Conservation (phyloP, 2,888 invertebrate genomes). For the Lobophora halterata region DNA sequence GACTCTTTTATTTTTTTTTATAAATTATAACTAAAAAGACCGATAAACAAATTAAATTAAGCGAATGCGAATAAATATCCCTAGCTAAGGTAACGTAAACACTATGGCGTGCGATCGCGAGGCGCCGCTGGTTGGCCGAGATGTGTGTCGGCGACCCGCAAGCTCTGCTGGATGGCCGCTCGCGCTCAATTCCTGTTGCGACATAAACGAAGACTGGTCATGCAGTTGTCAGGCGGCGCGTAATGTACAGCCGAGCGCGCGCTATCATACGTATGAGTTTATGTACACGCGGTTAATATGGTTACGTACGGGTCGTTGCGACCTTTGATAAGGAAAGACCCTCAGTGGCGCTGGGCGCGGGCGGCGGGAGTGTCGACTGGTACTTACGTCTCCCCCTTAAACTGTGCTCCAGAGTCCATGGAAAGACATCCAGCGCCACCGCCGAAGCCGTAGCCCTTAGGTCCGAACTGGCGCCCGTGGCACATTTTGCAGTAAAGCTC, state of each 20-base stretch:
- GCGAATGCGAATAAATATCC: slow-evolving; percentile 79
- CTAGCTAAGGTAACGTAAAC: slow-evolving; percentile 77
- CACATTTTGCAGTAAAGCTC: slow-evolving; percentile 98
- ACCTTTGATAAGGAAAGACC: slow-evolving; percentile 81
- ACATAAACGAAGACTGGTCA: slow-evolving; percentile 81
- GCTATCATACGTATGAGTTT: slow-evolving; percentile 71
- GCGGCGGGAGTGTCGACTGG: slow-evolving; percentile 68
- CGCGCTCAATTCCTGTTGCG: slow-evolving; percentile 78
- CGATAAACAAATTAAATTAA: slow-evolving; percentile 79
- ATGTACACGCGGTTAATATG: slow-evolving; percentile 80
- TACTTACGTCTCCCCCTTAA: slow-evolving; percentile 90
- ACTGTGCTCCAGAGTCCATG: slow-evolving; percentile 96
- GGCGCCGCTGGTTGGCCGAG: slow-evolving; percentile 74
- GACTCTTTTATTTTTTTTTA: slow-evolving; percentile 75
- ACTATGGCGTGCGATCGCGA: slow-evolving; percentile 70
- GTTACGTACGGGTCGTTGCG: slow-evolving; percentile 74
- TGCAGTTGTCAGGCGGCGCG: slow-evolving; percentile 78
- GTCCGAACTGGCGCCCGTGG: slow-evolving; percentile 98
- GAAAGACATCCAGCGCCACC: slow-evolving; percentile 98
- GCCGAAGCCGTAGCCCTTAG: slow-evolving; percentile 98
- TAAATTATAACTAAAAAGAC: slow-evolving; percentile 70
- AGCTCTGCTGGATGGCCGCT: slow-evolving; percentile 71
- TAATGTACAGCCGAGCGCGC: slow-evolving; percentile 80
- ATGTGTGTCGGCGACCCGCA: slow-evolving; percentile 72
- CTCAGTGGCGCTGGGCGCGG: slow-evolving; percentile 79